These are phyloP conservation scores for Netelia melanura DNA, from an alignment of 2,888 invertebrate species.

Conservation along the genomic window DNA sequence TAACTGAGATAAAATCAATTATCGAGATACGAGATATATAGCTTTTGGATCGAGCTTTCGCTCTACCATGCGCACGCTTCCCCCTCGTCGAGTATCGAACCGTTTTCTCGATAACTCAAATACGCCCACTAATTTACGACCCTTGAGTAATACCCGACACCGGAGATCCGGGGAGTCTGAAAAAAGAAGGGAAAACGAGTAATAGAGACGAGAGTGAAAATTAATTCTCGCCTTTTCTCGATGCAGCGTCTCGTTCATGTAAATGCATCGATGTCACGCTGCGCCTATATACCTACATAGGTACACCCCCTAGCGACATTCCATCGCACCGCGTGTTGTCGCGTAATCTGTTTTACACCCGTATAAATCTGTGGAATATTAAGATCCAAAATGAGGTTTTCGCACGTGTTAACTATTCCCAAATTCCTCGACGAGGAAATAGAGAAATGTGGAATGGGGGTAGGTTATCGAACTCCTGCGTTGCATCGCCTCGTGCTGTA, in stretches of 20 bases:
- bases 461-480: neutral
- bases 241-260: conserved; percentile 27
- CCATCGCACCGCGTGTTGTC: conserved; percentile 6
- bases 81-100: conserved; percentile 37
- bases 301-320: conserved; percentile 16
- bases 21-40: conserved; percentile 46
- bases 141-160: conserved; percentile 10
- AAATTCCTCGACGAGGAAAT: conserved; percentile 62
- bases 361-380: conserved; percentile 20
- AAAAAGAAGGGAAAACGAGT: conserved; percentile 15
- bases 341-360: conserved; percentile 9
- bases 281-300: neutral
- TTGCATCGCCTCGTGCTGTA: conserved; percentile 38
- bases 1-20: conserved; percentile 63
- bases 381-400: conserved; percentile 33
- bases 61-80: conserved; percentile 8
- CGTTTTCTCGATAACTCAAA: conserved; percentile 22
- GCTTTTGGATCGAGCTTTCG: conserved; percentile 6
- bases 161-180: conserved; percentile 11
- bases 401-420: conserved; percentile 35
- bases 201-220: conserved; percentile 9
- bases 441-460: neutral
- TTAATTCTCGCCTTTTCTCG: conserved; percentile 24
- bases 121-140: conserved; percentile 45
- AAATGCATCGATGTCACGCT: conserved; percentile 34